Evolutionary conservation across 2,888 invertebrate genomes (phyloP).

Genomic region (Patella pellucida): DNA sequence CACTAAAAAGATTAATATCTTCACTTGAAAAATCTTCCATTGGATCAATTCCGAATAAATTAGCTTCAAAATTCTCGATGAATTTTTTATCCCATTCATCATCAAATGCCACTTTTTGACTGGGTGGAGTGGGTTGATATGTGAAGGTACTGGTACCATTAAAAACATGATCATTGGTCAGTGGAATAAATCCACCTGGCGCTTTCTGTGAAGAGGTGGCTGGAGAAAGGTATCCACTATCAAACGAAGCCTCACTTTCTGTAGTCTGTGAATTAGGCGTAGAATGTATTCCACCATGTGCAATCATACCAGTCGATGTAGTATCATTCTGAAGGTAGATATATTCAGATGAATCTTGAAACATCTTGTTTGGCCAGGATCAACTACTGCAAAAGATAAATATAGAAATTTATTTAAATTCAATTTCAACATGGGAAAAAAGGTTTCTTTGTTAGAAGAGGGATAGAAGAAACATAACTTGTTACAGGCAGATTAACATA

Average conservation of each 20-base stretch:
- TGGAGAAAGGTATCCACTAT: constrained; percentile 49
- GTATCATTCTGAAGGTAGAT: not conserved
- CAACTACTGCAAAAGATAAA: not conserved
- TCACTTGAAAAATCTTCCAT: constrained; percentile 29
- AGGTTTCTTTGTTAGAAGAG: no score
- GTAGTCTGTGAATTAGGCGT: constrained; percentile 5
- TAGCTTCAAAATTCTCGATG: constrained; percentile 54
- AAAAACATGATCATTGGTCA: not conserved
- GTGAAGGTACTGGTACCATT: not conserved
- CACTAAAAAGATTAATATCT: constrained; percentile 37
- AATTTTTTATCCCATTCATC: constrained; percentile 57
- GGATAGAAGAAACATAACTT: no score
- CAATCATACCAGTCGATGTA: not conserved
- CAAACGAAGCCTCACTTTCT: constrained; percentile 42
- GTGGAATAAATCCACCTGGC: not conserved
- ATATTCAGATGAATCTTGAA: constrained; percentile 2
- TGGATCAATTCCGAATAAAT: constrained; percentile 49
- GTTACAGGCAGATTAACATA: no score
- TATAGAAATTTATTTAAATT: no score
- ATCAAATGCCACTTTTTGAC: constrained; percentile 34
- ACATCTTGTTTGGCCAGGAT: not conserved
- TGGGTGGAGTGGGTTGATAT: constrained; percentile 8
- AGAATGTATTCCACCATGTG: not conserved
- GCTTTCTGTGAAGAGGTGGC: constrained; percentile 19
- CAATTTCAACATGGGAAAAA: no score